These are phyloP conservation scores for Nesogale talazaci DNA, from an alignment of 2,113 vertebrate species.

Conservation along the genomic window DNA sequence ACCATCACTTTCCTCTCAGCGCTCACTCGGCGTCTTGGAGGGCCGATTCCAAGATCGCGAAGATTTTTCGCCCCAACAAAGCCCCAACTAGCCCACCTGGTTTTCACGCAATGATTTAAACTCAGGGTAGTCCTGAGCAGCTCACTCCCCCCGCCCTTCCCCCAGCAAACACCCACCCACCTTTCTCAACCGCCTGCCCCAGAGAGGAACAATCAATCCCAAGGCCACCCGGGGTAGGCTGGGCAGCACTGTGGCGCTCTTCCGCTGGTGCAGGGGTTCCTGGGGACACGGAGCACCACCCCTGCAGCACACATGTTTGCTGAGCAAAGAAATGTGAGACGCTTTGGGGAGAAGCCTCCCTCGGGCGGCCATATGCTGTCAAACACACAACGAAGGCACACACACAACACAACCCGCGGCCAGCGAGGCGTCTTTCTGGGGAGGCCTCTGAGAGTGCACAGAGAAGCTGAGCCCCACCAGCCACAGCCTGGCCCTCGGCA, in stretches of 20 bases:
- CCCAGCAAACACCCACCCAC: too few relatives aligned
- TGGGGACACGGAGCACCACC: rapidly evolving
- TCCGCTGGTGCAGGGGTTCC: background rate
- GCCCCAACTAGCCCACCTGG: background rate
- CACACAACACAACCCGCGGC: background rate
- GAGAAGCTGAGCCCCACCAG: background rate
- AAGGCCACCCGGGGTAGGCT: too few relatives aligned
- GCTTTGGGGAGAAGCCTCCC: background rate
- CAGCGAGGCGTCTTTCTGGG: background rate
- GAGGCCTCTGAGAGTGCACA: rapidly evolving
- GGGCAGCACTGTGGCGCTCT: rapidly evolving
- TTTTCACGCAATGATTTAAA: rapidly evolving
- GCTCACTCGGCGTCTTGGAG: background rate
- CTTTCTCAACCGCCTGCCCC: too few relatives aligned
- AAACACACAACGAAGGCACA: background rate
- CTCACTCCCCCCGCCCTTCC: too few relatives aligned
- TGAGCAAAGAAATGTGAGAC: background rate
- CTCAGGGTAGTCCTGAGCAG: background rate
- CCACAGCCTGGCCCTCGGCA: background rate
- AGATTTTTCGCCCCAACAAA: rapidly evolving
- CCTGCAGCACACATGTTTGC: background rate
- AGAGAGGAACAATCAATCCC: too few relatives aligned
- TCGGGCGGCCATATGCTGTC: background rate
- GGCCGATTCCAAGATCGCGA: background rate
- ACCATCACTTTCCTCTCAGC: background rate